phyloP scores from a whole-genome alignment of 1,140 invertebrate species.

The Drosophila bipectinata region DNA sequence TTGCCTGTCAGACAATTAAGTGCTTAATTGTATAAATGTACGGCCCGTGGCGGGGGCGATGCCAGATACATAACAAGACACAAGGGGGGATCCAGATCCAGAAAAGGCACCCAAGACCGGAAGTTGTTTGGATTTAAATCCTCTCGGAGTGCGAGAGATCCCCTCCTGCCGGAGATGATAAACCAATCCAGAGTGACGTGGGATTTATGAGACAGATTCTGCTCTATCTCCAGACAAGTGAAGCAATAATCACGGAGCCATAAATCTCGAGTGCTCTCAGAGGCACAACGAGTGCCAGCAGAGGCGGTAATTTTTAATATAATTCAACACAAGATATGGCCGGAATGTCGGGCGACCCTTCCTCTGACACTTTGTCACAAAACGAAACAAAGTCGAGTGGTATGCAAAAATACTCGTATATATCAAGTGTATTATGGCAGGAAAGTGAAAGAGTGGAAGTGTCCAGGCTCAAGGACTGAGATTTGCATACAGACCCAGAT shows the following conservation, averaged over 20 bases:
- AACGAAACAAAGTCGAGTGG: conserved; percentile 56
- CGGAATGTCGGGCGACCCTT: conserved; percentile 62
- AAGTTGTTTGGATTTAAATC: conserved; percentile 51
- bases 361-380: conserved; percentile 75
- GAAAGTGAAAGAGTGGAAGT: conserved; percentile 10
- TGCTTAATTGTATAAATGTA: conserved; percentile 81
- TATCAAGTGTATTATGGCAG: conserved; percentile 70
- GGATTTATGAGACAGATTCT: conserved; percentile 70
- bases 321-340: conserved; percentile 63
- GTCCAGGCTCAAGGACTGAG: conserved; percentile 58
- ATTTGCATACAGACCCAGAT: conserved; percentile 52
- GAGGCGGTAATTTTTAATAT: conserved; percentile 75
- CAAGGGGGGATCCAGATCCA: background rate
- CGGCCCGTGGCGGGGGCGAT: conserved; percentile 46
- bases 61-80: conserved; percentile 26
- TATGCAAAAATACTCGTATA: conserved; percentile 66
- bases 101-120: conserved; percentile 19
- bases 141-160: background rate
- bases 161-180: conserved; percentile 14
- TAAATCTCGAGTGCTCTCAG: conserved; percentile 64
- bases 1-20: conserved; percentile 82
- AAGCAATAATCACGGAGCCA: conserved; percentile 76
- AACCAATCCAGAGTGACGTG: conserved; percentile 47
- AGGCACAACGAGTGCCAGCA: conserved; percentile 33
- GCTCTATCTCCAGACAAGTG: conserved; percentile 72